Evolutionary conservation across 1,140 invertebrate species (phyloP), one percentile per base, ranked within the genome.

Genomic region (Frieseomelitta varia): DNA sequence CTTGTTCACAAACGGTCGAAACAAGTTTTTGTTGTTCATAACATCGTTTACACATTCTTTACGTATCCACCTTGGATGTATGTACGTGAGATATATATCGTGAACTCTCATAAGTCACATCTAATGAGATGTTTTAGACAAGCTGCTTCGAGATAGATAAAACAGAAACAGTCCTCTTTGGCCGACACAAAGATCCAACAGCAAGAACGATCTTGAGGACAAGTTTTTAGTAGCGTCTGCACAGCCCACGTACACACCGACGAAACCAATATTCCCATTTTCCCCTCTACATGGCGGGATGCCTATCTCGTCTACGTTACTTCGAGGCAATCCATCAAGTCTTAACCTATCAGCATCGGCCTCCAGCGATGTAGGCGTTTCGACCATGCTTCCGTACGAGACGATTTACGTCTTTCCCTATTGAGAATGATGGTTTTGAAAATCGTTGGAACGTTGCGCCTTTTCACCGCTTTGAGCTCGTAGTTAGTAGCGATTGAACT

Each of bases 371-470:
- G 17, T 30, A 19, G 17, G 4, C 1, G 21, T 47, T 51, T 12
- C 15, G n/a, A 39, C 17, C 2, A 4, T 24, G 19, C 4, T 47
- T 61, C 24, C 2, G 55, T 34, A 10, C 21, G 1, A 0, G 1
- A 69, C 30, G 24, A 56, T 3, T 15, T 24, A 4, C 10, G 34
- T 68, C 61, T 68, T 17, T 4, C 30, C 39, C 6, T 39, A 4
- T 39, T 0, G 2, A 0, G 6, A n/a, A 71, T 24, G 24, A 76
- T 21, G 30, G 12, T 17, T 76, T 2, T 11, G 19, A 17, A 21
- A 30, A 51, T 11, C 10, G 11, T 61, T 24, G 17, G 69, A 69
- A 30, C 17, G 39, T 4, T 17, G n/a, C 21, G 8, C 21, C 1
- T 53, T 30, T 72, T 11, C 27, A 51, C 12, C 11, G 1, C 12